A percentile compares a stretch with the other conserved stretches of the same genome.
These are phyloP conservation scores for Therioaphis trifolii DNA, from an alignment of 2,888 invertebrate species.

Conservation along the genomic window DNA sequence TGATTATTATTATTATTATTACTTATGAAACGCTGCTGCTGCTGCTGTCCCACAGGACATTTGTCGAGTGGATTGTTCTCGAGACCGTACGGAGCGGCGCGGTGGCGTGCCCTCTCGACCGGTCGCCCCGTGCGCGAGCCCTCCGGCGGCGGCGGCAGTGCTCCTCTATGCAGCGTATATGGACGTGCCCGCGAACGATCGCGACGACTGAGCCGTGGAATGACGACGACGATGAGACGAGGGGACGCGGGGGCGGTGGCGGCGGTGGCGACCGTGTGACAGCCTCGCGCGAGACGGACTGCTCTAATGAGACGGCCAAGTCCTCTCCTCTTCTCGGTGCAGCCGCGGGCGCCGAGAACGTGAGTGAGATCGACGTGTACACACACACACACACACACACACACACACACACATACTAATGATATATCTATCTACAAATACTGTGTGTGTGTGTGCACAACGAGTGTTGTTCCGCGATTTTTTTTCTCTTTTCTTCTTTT, in stretches of 20 bases:
- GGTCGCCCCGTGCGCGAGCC: constrained; percentile 44
- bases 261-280: constrained; percentile 20
- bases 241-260: background rate
- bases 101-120: constrained; percentile 45
- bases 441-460: no score
- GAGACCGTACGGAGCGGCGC: constrained; percentile 36
- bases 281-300: background rate
- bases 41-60: constrained; percentile 49
- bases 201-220: background rate
- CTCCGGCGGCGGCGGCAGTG: constrained; percentile 27
- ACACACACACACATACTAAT: no score
- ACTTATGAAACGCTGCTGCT: constrained; percentile 14
- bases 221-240: constrained; percentile 3
- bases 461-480: no score
- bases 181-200: background rate
- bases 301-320: constrained; percentile 15
- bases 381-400: no score
- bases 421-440: no score
- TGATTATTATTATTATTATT: constrained; percentile 59
- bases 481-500: no score
- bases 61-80: constrained; percentile 61
- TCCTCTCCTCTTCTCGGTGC: background rate
- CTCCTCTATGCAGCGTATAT: background rate
- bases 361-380: background rate
- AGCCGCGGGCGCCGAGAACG: background rate